Evolutionary conservation across 2,888 invertebrate species (phyloP).

Genomic region (Bugulina stolonifera): DNA sequence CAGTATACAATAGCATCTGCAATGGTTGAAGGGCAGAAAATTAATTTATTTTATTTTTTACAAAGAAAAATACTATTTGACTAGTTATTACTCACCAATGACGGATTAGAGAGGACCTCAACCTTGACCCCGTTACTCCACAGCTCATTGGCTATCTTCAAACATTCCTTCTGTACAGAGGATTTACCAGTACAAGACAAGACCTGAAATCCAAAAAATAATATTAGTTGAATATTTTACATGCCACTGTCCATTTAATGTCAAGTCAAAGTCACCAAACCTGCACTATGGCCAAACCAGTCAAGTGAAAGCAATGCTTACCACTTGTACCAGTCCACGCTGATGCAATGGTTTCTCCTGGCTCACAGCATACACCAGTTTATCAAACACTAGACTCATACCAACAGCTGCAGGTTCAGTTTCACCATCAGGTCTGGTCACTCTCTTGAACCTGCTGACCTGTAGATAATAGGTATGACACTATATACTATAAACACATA

Average conservation of each 20-base stretch:
- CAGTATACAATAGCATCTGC: too few species aligned
- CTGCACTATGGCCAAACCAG: too few species aligned
- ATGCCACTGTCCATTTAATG: too few species aligned
- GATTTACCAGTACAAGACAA: slow-evolving; percentile 63
- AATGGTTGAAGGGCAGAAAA: too few species aligned
- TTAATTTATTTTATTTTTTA: too few species aligned
- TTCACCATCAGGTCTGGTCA: neutral
- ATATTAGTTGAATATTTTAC: too few species aligned
- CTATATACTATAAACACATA: too few species aligned
- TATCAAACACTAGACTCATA: slow-evolving; percentile 77
- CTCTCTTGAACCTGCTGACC: slow-evolving; percentile 8
- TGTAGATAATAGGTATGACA: neutral
- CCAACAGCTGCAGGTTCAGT: slow-evolving; percentile 65
- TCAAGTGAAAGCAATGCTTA: too few species aligned
- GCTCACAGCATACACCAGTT: slow-evolving; percentile 62
- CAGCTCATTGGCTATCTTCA: slow-evolving; percentile 60
- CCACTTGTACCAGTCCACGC: neutral
- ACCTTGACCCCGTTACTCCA: slow-evolving; percentile 69
- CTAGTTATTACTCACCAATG: slow-evolving; percentile 52
- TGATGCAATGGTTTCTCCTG: slow-evolving; percentile 36
- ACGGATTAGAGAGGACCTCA: slow-evolving; percentile 59
- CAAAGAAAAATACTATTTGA: too few species aligned
- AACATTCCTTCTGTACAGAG: slow-evolving; percentile 57
- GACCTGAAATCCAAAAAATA: too few species aligned
- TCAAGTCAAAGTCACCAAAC: too few species aligned